phyloP scores from a whole-genome alignment of 2,797 vertebrate species.

The Scolopax bukidnonensis region DNA sequence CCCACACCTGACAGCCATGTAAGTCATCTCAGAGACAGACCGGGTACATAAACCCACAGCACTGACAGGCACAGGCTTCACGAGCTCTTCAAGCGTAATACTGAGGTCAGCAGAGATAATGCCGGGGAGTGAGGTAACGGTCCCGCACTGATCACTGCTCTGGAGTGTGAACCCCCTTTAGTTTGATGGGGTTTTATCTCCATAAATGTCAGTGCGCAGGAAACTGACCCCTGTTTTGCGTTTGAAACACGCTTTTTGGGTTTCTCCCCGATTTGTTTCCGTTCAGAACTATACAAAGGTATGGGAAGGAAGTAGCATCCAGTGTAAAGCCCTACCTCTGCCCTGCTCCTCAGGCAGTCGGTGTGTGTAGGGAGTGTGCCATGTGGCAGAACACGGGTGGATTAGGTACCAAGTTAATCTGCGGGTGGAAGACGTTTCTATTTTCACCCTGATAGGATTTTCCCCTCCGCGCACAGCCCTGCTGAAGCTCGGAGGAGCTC shows the following conservation, averaged over 20 bases:
- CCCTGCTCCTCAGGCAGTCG: background rate
- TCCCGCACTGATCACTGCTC: background rate
- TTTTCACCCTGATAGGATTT: constrained; percentile 52
- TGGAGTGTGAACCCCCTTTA: background rate
- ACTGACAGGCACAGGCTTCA: background rate
- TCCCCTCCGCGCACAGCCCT: background rate
- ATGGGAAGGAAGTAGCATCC: background rate
- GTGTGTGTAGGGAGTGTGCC: background rate
- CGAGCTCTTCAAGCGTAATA: background rate
- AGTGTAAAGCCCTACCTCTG: background rate
- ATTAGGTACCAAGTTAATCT: constrained; percentile 66
- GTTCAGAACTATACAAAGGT: background rate
- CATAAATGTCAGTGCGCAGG: background rate
- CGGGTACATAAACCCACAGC: background rate
- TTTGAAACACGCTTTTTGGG: background rate
- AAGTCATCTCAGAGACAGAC: background rate
- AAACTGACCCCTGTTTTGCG: background rate
- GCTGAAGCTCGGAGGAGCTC: background rate
- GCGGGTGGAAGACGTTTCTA: constrained; percentile 18
- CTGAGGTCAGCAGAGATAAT: background rate
- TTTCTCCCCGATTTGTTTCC: background rate
- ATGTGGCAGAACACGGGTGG: constrained; percentile 40
- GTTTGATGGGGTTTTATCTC: background rate
- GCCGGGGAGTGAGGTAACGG: background rate
- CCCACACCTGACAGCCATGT: background rate